phyloP scores from a whole-genome alignment of 1,140 invertebrate species.

The Ostrea denselamellosa region DNA sequence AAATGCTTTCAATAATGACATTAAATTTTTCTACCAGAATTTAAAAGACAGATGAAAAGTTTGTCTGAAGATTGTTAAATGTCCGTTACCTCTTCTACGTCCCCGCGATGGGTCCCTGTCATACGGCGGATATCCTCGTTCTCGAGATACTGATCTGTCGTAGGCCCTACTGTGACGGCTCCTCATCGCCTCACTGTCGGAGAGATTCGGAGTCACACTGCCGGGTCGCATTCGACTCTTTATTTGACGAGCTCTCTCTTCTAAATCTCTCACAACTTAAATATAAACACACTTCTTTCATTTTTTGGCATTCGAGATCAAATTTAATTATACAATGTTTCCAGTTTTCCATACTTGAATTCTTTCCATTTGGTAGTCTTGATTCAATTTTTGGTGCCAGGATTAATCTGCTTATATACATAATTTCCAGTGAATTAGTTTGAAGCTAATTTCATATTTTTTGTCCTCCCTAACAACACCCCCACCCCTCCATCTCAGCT shows the following conservation, averaged over 20 bases:
- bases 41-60: not conserved
- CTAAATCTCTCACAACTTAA: slow-evolving; percentile 86
- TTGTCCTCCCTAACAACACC: no score
- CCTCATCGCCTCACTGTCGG: slow-evolving; percentile 68
- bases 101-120: slow-evolving; percentile 54
- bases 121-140: slow-evolving; percentile 55
- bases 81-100: slow-evolving; percentile 54
- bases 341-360: no score
- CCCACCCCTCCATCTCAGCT: no score
- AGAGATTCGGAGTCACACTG: slow-evolving; percentile 56
- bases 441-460: no score
- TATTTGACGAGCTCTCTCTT: slow-evolving; percentile 88
- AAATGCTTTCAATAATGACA: no score
- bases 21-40: no score
- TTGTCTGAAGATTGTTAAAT: not conserved
- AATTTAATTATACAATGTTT: no score
- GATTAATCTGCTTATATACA: no score
- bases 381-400: no score
- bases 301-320: no score
- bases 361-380: no score
- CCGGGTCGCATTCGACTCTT: slow-evolving; percentile 83
- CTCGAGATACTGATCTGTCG: slow-evolving; percentile 59
- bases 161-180: slow-evolving; percentile 56
- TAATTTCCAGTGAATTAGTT: no score
- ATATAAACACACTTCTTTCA: not conserved